Evolutionary conservation across 2,113 vertebrate genomes (phyloP), one percentile per base, ranked within the genome.

Genomic region (Perccottus glenii): DNA sequence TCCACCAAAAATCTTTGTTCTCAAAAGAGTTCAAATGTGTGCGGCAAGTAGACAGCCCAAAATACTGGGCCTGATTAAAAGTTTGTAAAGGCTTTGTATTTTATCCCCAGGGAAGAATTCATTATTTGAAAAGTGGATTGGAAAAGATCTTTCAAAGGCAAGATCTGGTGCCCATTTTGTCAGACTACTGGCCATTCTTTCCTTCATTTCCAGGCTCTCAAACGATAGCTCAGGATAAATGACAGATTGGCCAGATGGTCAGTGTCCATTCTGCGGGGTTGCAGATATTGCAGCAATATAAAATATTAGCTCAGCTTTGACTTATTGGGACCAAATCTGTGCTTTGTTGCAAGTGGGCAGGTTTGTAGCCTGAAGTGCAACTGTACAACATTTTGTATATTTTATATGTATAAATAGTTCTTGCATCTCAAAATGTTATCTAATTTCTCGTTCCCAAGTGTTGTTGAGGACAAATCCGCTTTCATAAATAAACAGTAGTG

Each of bases 61-160:
- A 63, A 60, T 60, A 49, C 52, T 15, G n/a, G 44, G n/a, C 60
- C 40, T 81, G 76, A 86, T 86, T 85, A 72, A 72, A 81, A 68
- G 76, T 68, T 82, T 70, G 70, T 64, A 86, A 75, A 64, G 64
- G 77, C 55, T 51, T 38, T 52, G 38, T 59, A 70, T 83, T 70
- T 61, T 11, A 76, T 32, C 59, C 59, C 55, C 0, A 14, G 63
- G 57, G 8, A 70, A 32, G 59, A 55, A 73, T 60, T 19, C 3
- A 47, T 53, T 67, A 48, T 38, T 46, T 44, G 42, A 60, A 46
- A 68, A 14, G 33, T 45, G 33, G 35, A 42, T 45, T 64, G 52
- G 60, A 38, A 66, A 75, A 79, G 65, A 47, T 16, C 51, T 67
- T 44, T 75, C 9, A 16, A 38, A 62, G 56, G 73, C 75, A 15